Evolutionary conservation across 2,888 invertebrate genomes (phyloP), one percentile per base, ranked within the genome.

Genomic region (Dolichomitus sp.): DNA sequence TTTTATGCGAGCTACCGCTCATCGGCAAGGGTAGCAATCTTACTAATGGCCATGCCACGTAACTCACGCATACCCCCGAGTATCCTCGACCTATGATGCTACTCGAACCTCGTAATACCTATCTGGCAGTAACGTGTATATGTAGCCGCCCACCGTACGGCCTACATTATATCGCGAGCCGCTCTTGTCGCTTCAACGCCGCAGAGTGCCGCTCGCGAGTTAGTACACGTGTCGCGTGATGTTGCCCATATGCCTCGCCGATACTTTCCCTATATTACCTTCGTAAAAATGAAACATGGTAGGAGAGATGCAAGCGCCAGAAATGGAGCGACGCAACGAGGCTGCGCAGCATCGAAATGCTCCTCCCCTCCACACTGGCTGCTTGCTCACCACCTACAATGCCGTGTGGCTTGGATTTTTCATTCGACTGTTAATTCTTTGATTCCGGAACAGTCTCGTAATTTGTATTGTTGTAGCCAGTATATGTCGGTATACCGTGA

Each of bases 1-100:
- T 87, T 90, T 88, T 88, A 89, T 87, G 88, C 85, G 84, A 86
- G 80, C 86, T 42, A 40, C 70, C 82, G 78, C 81, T 87, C 89
- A 86, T 90, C 88, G 88, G 85, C 84, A 81, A 85, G 81, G 85
- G 84, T 86, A 88, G 89, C 89, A 91, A 91, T 91, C 90, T 91
- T 90, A 89, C 91, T 91, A 91, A 91, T 91, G 90, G 91, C 81
- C 76, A 61, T 69, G 42, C 73, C 69, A 77, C 80, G 83, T 83
- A 80, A 80, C 83, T 83, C 83, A 83, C 83, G 80, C 83, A 80
- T 83, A 83, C 63, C 42, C 54, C 40, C n/a, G 69, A 68, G 63
- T 63, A 73, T 83, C 76, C 83, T 73, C 83, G 73, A 83, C 80
- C 83, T 68, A 73, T 80, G 83, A 72, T 66, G 63, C 80, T 73